phyloP scores from a whole-genome alignment of 2,113 vertebrate genomes.

The Oxygymnocypris stewartii region DNA sequence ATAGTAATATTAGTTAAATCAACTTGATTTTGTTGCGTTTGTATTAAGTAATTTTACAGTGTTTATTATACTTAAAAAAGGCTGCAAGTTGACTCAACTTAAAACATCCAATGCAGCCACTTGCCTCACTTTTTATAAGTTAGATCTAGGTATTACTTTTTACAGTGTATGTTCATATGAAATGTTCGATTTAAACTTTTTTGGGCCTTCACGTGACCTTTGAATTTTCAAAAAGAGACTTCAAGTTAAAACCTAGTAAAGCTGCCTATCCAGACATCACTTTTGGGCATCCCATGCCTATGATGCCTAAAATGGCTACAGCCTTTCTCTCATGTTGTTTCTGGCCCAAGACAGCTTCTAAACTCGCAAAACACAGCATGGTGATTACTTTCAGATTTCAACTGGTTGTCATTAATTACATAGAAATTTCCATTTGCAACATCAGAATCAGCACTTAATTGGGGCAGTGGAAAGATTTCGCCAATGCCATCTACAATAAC shows the following conservation, averaged over 20 bases:
- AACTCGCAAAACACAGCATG: slow-evolving; percentile 39
- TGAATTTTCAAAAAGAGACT: background rate
- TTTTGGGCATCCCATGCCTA: background rate
- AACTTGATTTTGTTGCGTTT: too few species aligned
- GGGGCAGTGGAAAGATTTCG: slow-evolving; percentile 55
- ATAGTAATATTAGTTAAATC: too few species aligned
- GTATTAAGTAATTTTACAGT: too few species aligned
- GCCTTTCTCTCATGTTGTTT: background rate
- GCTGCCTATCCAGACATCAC: background rate
- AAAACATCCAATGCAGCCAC: too few species aligned
- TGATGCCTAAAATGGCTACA: background rate
- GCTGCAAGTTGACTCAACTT: too few species aligned
- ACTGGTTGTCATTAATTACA: slow-evolving; percentile 49
- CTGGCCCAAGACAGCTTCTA: background rate
- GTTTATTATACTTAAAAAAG: too few species aligned
- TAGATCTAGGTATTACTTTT: too few species aligned
- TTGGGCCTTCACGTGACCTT: background rate
- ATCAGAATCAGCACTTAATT: slow-evolving; percentile 46
- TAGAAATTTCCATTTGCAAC: slow-evolving; percentile 44
- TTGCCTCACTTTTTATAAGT: too few species aligned
- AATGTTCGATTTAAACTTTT: background rate
- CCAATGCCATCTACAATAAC: slow-evolving; percentile 52
- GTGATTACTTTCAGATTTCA: slow-evolving; percentile 56
- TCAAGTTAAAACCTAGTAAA: background rate
- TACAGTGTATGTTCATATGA: background rate